Percentiles rank a stretch among this genome's conserved stretches.
Conservation (phyloP, 2,888 invertebrate genomes). For the Zhuqinia jingwanae region DNA sequence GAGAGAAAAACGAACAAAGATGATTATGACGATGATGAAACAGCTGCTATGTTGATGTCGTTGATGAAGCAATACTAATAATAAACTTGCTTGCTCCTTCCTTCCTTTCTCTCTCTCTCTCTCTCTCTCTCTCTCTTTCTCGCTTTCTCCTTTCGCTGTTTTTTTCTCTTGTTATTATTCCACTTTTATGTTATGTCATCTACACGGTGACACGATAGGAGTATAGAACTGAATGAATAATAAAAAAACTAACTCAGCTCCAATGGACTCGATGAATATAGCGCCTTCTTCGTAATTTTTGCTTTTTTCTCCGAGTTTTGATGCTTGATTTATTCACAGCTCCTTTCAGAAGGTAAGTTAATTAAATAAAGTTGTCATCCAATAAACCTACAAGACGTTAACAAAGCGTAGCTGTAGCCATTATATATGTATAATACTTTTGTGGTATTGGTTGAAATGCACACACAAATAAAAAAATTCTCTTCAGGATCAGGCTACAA, state of each 20-base stretch:
- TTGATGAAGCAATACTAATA: slow-evolving; percentile 46
- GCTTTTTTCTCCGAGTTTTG: not conserved
- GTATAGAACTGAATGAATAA: no score
- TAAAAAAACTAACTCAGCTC: slow-evolving; percentile 38
- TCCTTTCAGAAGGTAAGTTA: slow-evolving; percentile 51
- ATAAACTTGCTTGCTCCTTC: slow-evolving; percentile 25
- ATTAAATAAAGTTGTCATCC: slow-evolving; percentile 49
- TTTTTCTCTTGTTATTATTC: slow-evolving; percentile 6
- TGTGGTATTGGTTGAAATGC: not conserved
- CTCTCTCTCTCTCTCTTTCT: no score
- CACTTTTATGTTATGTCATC: slow-evolving; percentile 17
- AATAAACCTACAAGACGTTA: not conserved
- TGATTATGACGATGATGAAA: slow-evolving; percentile 12
- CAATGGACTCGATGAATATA: not conserved
- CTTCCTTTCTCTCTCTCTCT: slow-evolving; percentile 2
- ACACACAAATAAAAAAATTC: no score
- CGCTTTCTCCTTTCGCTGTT: no score
- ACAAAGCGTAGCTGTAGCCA: not conserved
- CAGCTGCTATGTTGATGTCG: slow-evolving; percentile 7
- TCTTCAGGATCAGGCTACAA: not conserved
- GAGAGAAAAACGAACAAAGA: not conserved
- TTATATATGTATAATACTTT: not conserved
- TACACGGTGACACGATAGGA: slow-evolving; percentile 18
- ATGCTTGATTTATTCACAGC: not conserved
- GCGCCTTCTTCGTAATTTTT: slow-evolving; percentile 9